Base-by-base conservation (phyloP, 2,797 vertebrate genomes). In the Propithecus perrieri region DNA sequence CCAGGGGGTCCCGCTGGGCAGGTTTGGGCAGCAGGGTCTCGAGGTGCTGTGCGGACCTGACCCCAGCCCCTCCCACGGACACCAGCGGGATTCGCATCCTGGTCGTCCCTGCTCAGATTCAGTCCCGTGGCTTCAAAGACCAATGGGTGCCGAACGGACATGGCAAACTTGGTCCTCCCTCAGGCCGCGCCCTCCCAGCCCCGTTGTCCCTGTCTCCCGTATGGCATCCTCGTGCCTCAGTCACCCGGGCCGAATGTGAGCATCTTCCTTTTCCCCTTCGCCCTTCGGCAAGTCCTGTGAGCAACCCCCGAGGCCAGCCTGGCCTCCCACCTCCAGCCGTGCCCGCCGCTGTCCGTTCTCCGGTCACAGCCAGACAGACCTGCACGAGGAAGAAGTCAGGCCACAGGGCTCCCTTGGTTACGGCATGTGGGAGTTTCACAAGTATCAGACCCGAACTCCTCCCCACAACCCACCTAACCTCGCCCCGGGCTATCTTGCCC, bases 151-250 rank as follows among this genome's bases (percentile, higher is more conserved):
- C 17, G 15, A 10, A 11, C 13, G 63, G 35, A 71, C 33, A 11
- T 2, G 6, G 59, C 50, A 4, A 48, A 46, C n/a, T 5, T 6
- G 9, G 18, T 10, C 43, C 8, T 55, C 33, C 2, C 57, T 6
- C 53, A 2, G 46, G 2, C 35, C 4, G 1, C 14, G 1, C 6
- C 38, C 2, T 1, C 15, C 50, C 0, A 5, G n/a, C 0, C 17
- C n/a, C 53, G 18, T 17, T 11, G 4, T 14, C 15, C 48, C 55
- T 2, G 1, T n/a, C 30, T n/a, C 18, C 46, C 65, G 4, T 0
- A 1, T 0, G 28, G 50, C 50, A 17, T 53, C 50, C 1, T 33
- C 7, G 0, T 4, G 20, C 13, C 5, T 30, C 12, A 2, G 43
- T 14, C 13, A 13, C 35, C 89, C 78, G 55, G 65, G 33, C 35